These are phyloP conservation scores for Calameuta idolon DNA, from an alignment of 2,888 invertebrate species.

Conservation along the genomic window DNA sequence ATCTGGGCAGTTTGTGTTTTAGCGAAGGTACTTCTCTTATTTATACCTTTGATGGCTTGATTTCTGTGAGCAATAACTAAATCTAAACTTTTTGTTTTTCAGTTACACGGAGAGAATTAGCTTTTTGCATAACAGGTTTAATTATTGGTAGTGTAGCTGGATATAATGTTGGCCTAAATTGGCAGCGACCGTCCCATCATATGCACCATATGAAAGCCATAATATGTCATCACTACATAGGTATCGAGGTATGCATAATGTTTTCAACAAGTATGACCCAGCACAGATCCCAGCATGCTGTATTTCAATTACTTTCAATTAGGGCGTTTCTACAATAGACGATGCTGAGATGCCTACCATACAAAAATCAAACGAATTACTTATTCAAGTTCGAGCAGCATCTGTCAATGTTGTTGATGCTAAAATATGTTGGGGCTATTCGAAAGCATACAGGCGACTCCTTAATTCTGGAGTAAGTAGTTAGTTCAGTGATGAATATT, in stretches of 20 bases:
- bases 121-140: constrained; percentile 66
- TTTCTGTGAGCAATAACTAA: not conserved
- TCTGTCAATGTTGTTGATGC: constrained; percentile 73
- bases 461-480: constrained; percentile 60
- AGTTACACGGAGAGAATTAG: constrained; percentile 67
- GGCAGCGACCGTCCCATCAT: constrained; percentile 54
- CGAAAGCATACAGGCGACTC: constrained; percentile 65
- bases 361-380: constrained; percentile 69
- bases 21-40: constrained; percentile 42
- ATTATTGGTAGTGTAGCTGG: constrained; percentile 66
- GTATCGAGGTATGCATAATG: constrained; percentile 63
- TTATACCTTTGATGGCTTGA: not conserved
- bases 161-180: constrained; percentile 61
- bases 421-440: constrained; percentile 73
- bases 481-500: not conserved
- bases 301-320: constrained; percentile 25
- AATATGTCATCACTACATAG: constrained; percentile 67
- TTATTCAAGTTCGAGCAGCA: constrained; percentile 74
- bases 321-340: constrained; percentile 71
- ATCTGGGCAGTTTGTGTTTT: constrained; percentile 40
- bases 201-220: constrained; percentile 68
- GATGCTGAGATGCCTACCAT: constrained; percentile 70
- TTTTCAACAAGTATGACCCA: not conserved
- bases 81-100: constrained; percentile 27
- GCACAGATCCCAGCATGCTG: not conserved